Evolutionary conservation across 2,113 vertebrate genomes (phyloP), one percentile per base, ranked within the genome.

Genomic region (Gallinago paraguaiae): DNA sequence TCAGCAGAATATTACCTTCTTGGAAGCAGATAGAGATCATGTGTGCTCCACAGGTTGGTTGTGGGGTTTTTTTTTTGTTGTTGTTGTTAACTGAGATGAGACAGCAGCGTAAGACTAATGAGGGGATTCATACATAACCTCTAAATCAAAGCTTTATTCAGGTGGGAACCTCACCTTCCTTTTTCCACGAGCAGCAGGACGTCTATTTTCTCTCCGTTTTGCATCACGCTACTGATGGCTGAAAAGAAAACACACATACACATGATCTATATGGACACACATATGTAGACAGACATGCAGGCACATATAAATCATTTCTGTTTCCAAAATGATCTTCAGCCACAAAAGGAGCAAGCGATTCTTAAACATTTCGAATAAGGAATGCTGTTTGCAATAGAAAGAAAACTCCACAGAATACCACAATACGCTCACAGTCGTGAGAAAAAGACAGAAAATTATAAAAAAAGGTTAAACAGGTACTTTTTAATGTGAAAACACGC

Each of bases 131-230:
- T 31, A 60, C 8, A 46, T 45, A 57, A 14, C 13, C 10, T 56
- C 41, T 72, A 41, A 72, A 41, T 43, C 43, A 88, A 90, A 93
- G 18, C 45, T 78, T 74, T 80, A 77, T 68, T n/a, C 39, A 85
- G 72, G 90, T 63, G 53, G 64, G 61, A 68, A n/a, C 4, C 85
- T 95, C 98, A 99, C 99, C 99, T 99, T 97, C 99, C 98, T 94
- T 98, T 99, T 96, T 99, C 99, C 89, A 99, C 99, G 20, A 99
- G 98, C 59, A 99, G 98, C 86, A 99, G 97, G 80, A 99, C 98
- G 27, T 99, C 98, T 95, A 98, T 96, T 97, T 98, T 99, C 91
- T 99, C 99, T 57, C 99, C 99, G 54, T 99, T 99, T 92, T 99
- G 98, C 51, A 97, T 96, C 51, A 99, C 86, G 31, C 96, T 98